These are phyloP conservation scores for Meta bourneti DNA, from an alignment of 2,888 invertebrate genomes.

Conservation along the genomic window DNA sequence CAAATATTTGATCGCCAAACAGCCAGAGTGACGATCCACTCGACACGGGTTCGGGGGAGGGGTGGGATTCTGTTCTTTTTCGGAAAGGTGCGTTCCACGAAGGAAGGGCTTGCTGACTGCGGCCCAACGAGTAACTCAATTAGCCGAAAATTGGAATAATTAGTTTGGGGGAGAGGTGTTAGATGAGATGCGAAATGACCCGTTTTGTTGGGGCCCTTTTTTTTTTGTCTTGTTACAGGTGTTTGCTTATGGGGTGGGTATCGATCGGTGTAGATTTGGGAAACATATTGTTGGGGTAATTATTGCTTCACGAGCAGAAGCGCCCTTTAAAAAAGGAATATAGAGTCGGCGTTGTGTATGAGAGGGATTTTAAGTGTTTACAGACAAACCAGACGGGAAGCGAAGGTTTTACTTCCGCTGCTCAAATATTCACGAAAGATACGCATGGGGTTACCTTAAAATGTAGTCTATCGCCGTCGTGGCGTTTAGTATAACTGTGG, in stretches of 20 bases:
- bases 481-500: no score
- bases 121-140: neutral
- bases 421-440: no score
- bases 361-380: no score
- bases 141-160: neutral
- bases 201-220: neutral
- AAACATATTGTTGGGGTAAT: no score
- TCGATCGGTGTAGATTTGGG: no score
- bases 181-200: neutral
- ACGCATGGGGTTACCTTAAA: no score
- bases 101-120: neutral
- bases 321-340: no score
- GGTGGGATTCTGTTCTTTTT: neutral
- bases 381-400: no score
- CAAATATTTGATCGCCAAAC: constrained; percentile 23
- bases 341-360: no score
- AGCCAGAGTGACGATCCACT: neutral
- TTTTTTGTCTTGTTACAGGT: neutral
- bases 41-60: neutral
- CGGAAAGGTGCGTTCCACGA: neutral
- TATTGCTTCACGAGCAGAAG: no score
- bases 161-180: neutral
- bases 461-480: no score
- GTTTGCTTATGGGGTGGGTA: neutral
- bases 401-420: no score